These are phyloP conservation scores for Chanos chanos DNA, from an alignment of 2,797 vertebrate species.

Conservation along the genomic window DNA sequence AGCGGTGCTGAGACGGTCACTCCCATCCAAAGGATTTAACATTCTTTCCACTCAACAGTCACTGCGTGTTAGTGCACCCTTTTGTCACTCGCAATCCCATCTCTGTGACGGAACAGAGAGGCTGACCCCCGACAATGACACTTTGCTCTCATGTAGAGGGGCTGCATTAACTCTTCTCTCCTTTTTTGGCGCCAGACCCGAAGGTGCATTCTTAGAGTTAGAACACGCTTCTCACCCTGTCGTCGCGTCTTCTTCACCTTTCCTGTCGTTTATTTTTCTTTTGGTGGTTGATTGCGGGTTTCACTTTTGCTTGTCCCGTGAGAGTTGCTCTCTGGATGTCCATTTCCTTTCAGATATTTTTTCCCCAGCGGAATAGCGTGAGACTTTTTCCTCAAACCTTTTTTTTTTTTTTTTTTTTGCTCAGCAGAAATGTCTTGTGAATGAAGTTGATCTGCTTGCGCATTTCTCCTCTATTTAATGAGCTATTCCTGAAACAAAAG, in stretches of 20 bases:
- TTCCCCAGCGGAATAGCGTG: too few species aligned
- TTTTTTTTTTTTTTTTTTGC: background rate
- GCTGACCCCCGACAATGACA: background rate
- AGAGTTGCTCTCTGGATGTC: too few species aligned
- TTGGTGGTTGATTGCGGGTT: too few species aligned
- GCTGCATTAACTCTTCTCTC: constrained; percentile 8
- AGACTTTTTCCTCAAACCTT: too few species aligned
- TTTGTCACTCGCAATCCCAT: constrained; percentile 63
- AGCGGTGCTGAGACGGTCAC: constrained; percentile 17
- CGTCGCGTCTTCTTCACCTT: background rate
- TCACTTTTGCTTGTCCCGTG: too few species aligned
- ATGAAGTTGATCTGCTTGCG: constrained; percentile 14
- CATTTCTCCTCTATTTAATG: background rate
- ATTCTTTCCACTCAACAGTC: constrained; percentile 73
- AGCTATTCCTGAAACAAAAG: constrained; percentile 12
- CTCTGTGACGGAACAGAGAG: constrained; percentile 43
- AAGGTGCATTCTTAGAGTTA: background rate
- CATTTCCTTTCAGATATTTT: too few species aligned
- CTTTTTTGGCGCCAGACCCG: constrained; percentile 29
- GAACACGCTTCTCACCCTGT: background rate
- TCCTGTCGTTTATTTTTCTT: too few species aligned
- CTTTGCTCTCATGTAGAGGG: background rate
- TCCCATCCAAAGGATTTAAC: constrained; percentile 59
- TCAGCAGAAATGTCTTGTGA: background rate
- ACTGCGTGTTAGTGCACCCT: constrained; percentile 60